Evolutionary conservation across 1,140 invertebrate genomes (phyloP).

Genomic region (Calycopis cecrops): DNA sequence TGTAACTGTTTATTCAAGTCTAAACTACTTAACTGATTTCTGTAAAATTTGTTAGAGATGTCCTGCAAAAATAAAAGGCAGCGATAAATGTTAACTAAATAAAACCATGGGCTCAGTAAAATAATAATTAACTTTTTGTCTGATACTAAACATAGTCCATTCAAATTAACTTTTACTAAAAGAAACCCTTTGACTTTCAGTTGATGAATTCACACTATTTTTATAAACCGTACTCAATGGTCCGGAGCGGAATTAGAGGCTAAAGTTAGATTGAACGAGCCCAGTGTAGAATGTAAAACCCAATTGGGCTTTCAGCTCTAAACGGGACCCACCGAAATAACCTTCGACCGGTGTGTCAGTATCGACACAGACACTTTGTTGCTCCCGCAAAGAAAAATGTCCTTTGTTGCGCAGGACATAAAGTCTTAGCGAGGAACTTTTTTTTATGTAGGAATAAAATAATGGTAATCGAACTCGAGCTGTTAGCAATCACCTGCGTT

Average conservation of each 20-base stretch:
- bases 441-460: constrained; percentile 27
- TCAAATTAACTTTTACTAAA: no score
- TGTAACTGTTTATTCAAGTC: no score
- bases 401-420: constrained; percentile 22
- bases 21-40: no score
- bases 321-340: constrained; percentile 52
- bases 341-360: constrained; percentile 34
- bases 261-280: constrained; percentile 61
- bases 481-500: constrained; percentile 62
- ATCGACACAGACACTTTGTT: constrained; percentile 20
- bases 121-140: no score
- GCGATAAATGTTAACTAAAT: no score
- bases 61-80: no score
- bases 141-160: no score
- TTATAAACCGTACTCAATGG: constrained; percentile 33
- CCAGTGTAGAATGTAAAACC: constrained; percentile 59
- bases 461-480: constrained; percentile 55
- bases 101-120: no score
- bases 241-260: constrained; percentile 40
- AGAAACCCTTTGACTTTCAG: constrained; percentile 10
- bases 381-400: constrained; percentile 15
- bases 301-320: constrained; percentile 64
- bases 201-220: constrained; percentile 35
- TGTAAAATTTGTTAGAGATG: no score
- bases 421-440: neutral